phyloP scores from a whole-genome alignment of 2,113 vertebrate species.

The Sclerurus mexicanus region DNA sequence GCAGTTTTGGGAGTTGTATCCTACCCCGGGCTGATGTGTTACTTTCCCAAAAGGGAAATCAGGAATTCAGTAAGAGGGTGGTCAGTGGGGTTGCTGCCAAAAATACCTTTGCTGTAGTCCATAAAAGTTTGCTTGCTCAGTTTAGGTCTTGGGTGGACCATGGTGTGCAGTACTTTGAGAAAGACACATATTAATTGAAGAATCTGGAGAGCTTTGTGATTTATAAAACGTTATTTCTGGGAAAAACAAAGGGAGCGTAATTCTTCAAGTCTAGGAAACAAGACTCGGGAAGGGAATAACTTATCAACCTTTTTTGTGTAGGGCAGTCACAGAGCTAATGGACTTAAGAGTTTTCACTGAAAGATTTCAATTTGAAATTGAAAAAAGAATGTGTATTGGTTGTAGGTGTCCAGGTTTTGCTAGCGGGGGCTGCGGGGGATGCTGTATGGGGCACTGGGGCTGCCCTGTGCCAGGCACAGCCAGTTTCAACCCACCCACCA shows the following conservation, averaged over 20 bases:
- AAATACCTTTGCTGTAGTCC: not conserved
- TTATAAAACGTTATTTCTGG: not conserved
- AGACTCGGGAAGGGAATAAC: not conserved
- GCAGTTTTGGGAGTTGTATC: not conserved
- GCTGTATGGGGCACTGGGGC: not conserved
- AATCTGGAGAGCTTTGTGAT: not conserved
- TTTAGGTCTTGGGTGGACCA: not conserved
- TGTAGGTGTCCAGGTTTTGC: not conserved
- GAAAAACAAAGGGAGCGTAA: not conserved
- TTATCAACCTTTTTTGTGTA: not conserved
- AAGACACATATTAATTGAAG: not conserved
- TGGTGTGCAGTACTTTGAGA: not conserved
- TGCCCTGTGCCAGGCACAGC: not conserved
- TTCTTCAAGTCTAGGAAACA: not conserved
- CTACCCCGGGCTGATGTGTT: not conserved
- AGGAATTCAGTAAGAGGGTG: not conserved
- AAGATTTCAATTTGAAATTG: not conserved
- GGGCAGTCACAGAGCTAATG: not conserved
- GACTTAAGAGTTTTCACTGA: not conserved
- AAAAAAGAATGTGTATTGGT: not conserved
- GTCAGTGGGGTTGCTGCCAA: not conserved
- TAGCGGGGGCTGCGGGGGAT: not conserved
- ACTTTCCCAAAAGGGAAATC: not conserved
- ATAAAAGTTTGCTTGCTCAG: not conserved
- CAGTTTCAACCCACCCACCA: accelerated